Percentiles rank a stretch among this genome's conserved stretches.
phyloP scores from a whole-genome alignment of 30 jellyfish, hydroid and myxozoan genomes.

The Rhopilema esculentum region DNA sequence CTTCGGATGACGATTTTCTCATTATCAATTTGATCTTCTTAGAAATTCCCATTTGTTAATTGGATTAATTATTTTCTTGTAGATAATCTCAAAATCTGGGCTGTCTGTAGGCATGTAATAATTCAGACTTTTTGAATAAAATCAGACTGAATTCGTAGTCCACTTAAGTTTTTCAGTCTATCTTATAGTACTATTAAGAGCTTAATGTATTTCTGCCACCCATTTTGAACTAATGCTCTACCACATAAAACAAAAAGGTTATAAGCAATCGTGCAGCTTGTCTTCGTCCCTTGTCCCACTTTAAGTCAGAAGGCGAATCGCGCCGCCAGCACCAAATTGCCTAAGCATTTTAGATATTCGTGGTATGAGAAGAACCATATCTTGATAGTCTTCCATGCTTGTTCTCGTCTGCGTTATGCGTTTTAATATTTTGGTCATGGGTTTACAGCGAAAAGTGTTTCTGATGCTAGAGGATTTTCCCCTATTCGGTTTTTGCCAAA shows the following conservation, averaged over 20 bases:
- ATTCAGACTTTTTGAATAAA: background rate
- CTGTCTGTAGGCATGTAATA: constrained; percentile 1
- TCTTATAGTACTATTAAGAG: background rate
- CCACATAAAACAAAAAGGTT: background rate
- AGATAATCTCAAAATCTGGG: constrained; percentile 4
- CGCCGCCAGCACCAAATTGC: too few species aligned
- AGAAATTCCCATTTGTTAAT: background rate
- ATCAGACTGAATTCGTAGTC: background rate
- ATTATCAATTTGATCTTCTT: background rate
- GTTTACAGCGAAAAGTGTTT: too few species aligned
- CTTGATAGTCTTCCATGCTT: too few species aligned
- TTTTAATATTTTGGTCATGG: too few species aligned
- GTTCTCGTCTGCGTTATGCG: too few species aligned
- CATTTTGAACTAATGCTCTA: background rate
- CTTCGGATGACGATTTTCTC: background rate
- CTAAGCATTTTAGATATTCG: background rate
- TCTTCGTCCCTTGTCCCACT: too few species aligned
- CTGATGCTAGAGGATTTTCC: too few species aligned
- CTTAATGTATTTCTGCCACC: background rate
- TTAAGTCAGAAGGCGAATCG: too few species aligned
- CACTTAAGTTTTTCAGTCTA: background rate
- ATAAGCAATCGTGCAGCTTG: background rate
- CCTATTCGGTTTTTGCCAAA: too few species aligned
- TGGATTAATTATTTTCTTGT: constrained; percentile 13
- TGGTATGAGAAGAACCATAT: background rate